These are phyloP conservation scores for Typhlichthys eigenmanni DNA, from an alignment of 2,797 vertebrate genomes.

Conservation along the genomic window DNA sequence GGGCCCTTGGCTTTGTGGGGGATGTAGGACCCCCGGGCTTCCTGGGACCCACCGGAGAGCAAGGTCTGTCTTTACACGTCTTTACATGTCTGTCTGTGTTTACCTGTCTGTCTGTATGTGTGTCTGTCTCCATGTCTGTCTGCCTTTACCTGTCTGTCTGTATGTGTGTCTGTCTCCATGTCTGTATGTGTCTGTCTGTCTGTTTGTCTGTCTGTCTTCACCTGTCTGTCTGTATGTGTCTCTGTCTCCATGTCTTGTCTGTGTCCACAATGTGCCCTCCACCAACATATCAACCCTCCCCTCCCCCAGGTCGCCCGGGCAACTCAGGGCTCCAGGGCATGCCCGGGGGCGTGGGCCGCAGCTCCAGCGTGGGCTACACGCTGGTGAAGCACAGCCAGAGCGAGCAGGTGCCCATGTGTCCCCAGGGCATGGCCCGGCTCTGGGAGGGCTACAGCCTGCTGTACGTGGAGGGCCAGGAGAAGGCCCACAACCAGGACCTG, in stretches of 20 bases:
- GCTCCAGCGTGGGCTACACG: slow-evolving; percentile 84
- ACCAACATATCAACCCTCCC: slow-evolving; percentile 5
- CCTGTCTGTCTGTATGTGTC: too few relatives aligned
- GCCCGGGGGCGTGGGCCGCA: slow-evolving; percentile 78
- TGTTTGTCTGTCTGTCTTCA: not conserved
- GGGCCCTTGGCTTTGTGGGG: slow-evolving; percentile 56
- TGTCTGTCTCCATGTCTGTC: not conserved
- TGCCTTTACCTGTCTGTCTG: not conserved
- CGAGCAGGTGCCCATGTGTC: slow-evolving; percentile 87
- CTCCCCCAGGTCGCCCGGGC: slow-evolving; percentile 78
- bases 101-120: not conserved
- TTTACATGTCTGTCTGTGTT: not conserved
- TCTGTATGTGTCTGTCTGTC: too few relatives aligned
- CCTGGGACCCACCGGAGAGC: slow-evolving; percentile 77
- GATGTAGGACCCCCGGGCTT: slow-evolving; percentile 78
- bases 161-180: not conserved
- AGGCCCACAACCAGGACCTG: slow-evolving; percentile 94
- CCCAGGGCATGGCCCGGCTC: slow-evolving; percentile 86
- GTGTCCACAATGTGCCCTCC: not conserved
- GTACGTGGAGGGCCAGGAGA: slow-evolving; percentile 94
- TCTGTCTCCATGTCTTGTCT: too few relatives aligned
- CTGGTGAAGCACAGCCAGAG: slow-evolving; percentile 95
- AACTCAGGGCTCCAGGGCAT: slow-evolving; percentile 74
- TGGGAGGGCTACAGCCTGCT: slow-evolving; percentile 95
- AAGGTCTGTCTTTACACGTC: slow-evolving; percentile 54